Evolutionary conservation across 2,113 vertebrate genomes (phyloP).

Genomic region (Boleophthalmus pectinirostris): DNA sequence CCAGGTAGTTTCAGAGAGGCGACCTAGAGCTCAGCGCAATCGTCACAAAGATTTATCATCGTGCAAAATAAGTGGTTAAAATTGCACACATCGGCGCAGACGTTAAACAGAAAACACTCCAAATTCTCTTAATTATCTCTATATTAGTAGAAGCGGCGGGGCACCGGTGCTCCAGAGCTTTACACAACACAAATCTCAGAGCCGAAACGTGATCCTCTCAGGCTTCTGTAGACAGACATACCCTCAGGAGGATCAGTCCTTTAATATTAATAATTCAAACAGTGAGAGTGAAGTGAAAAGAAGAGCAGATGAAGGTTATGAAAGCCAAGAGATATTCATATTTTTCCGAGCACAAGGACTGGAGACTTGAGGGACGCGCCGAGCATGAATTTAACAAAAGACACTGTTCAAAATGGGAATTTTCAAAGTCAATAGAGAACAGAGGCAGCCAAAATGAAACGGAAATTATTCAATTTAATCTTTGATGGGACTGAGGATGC

Average conservation of each 20-base stretch:
- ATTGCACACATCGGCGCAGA: too few species aligned
- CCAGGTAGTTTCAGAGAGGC: too few species aligned
- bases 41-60: too few species aligned
- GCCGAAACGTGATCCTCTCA: background rate
- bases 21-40: too few species aligned
- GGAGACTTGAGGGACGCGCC: background rate
- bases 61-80: too few species aligned
- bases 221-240: conserved; percentile 1
- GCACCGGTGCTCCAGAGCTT: too few species aligned
- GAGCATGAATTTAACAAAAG: background rate
- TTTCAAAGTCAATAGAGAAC: background rate
- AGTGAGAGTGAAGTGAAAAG: background rate
- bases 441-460: background rate
- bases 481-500: too few species aligned
- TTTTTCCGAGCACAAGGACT: background rate
- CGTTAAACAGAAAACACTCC: too few species aligned
- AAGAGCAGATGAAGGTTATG: background rate
- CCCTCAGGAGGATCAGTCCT: background rate
- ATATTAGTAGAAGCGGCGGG: too few species aligned
- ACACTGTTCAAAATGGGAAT: background rate
- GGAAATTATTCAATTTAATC: too few species aligned
- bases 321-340: background rate
- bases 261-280: conserved; percentile 1
- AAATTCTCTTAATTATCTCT: too few species aligned
- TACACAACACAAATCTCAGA: background rate